A percentile compares a stretch with the other conserved stretches of the same genome.
These are phyloP conservation scores for Lepidothrix coronata DNA, from an alignment of 2,113 vertebrate genomes.

Conservation along the genomic window DNA sequence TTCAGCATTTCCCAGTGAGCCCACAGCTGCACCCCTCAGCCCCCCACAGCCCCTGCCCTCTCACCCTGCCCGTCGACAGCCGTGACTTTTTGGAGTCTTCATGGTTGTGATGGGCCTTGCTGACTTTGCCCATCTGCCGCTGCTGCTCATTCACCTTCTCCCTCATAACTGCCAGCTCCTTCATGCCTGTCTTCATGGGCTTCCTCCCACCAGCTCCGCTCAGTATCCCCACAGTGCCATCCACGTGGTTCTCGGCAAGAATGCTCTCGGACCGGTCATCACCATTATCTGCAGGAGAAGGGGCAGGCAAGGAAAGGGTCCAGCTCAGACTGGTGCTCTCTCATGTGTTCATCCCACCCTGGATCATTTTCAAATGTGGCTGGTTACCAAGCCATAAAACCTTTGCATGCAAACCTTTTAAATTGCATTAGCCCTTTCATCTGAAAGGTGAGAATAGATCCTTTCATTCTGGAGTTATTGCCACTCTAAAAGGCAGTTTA, in stretches of 20 bases:
- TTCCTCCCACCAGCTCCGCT: conserved; percentile 57
- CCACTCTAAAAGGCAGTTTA: conserved; percentile 33
- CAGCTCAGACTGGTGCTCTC: neutral
- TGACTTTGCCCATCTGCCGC: conserved; percentile 73
- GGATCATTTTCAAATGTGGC: neutral
- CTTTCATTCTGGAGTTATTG: conserved; percentile 51
- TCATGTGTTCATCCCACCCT: neutral
- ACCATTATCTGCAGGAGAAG: conserved; percentile 48
- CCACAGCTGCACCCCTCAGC: neutral
- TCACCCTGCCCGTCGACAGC: conserved; percentile 70
- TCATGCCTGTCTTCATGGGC: conserved; percentile 68
- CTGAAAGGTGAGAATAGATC: conserved; percentile 52
- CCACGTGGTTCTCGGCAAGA: conserved; percentile 71
- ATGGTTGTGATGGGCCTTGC: conserved; percentile 57
- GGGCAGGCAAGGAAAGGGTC: neutral
- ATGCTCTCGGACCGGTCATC: conserved; percentile 68
- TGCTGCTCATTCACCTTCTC: conserved; percentile 78
- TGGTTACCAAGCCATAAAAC: conserved; percentile 35
- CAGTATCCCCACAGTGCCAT: conserved; percentile 61
- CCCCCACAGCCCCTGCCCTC: neutral
- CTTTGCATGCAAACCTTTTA: conserved; percentile 39
- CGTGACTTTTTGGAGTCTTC: conserved; percentile 78
- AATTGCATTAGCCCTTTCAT: conserved; percentile 57
- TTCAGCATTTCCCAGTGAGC: neutral
- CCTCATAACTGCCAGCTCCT: conserved; percentile 74